phyloP scores from a whole-genome alignment of 2,888 invertebrate species.

The Drosophila phalerata region DNA sequence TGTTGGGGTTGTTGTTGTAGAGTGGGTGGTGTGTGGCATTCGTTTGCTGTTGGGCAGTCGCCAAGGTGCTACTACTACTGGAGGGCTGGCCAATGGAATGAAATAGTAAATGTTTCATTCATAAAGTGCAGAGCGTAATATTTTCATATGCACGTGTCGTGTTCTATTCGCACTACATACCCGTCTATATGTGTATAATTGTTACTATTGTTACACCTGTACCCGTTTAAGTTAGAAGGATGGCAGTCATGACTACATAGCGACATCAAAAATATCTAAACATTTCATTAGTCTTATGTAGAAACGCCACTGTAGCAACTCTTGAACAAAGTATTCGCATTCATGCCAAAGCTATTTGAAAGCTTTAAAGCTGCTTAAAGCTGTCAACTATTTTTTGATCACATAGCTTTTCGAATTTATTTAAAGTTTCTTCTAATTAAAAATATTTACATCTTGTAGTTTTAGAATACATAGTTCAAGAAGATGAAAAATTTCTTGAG shows the following conservation, averaged over 20 bases:
- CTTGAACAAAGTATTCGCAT: background rate
- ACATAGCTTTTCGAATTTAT: no score
- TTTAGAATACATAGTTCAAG: no score
- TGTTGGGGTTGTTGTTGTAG: conserved; percentile 6
- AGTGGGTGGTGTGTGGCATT: conserved; percentile 1
- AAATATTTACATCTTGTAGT: no score
- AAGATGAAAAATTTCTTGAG: no score
- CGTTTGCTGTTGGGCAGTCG: conserved; percentile 40
- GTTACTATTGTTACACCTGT: conserved; percentile 19
- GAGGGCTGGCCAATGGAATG: conserved; percentile 30
- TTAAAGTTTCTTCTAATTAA: no score
- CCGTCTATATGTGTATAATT: conserved; percentile 3
- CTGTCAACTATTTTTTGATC: background rate
- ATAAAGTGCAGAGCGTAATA: conserved; percentile 62
- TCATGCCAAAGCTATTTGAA: no score
- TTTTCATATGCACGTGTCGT: conserved; percentile 62
- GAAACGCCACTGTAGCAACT: background rate
- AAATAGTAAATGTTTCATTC: conserved; percentile 71
- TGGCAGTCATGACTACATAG: background rate
- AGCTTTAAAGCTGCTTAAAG: background rate
- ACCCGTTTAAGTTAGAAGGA: background rate
- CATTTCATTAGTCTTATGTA: background rate
- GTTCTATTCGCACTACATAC: conserved; percentile 6
- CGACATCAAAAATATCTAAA: background rate
- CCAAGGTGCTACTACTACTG: conserved; percentile 34